Conservation (phyloP, 2,888 invertebrate genomes). For the Geophilus truncorum region DNA sequence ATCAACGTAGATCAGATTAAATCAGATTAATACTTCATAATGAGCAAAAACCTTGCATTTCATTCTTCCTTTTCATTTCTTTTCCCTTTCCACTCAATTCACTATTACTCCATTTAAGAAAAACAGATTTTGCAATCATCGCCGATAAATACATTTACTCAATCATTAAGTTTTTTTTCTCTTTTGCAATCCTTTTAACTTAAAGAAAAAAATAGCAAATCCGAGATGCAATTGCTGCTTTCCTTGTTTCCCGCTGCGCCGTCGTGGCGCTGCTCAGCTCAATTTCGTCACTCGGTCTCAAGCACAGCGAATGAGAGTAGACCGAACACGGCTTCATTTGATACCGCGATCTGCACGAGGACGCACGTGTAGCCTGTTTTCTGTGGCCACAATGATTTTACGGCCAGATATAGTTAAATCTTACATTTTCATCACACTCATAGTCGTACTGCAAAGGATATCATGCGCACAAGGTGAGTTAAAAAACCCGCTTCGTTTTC, state of each 20-base stretch:
- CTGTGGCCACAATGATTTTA: not conserved
- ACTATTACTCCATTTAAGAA: not conserved
- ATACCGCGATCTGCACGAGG: not conserved
- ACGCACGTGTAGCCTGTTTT: not conserved
- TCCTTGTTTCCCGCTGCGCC: not conserved
- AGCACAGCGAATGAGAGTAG: not conserved
- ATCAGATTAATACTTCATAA: not conserved
- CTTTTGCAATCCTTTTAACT: not conserved
- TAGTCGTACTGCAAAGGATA: not conserved
- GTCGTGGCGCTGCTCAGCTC: not conserved
- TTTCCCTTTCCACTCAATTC: not conserved
- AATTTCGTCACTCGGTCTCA: not conserved
- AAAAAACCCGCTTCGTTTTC: not conserved
- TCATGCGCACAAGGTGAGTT: not conserved
- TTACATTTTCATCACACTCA: not conserved
- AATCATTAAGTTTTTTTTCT: not conserved
- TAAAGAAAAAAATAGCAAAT: not conserved
- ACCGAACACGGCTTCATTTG: not conserved
- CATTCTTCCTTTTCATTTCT: not conserved
- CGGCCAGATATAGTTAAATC: not conserved
- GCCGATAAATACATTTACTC: not conserved
- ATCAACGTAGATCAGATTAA: not conserved
- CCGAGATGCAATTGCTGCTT: not conserved
- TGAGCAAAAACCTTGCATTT: no score
- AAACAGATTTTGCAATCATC: not conserved